Conservation (phyloP, 2,888 invertebrate species). For the Acanthopleura granulata region DNA sequence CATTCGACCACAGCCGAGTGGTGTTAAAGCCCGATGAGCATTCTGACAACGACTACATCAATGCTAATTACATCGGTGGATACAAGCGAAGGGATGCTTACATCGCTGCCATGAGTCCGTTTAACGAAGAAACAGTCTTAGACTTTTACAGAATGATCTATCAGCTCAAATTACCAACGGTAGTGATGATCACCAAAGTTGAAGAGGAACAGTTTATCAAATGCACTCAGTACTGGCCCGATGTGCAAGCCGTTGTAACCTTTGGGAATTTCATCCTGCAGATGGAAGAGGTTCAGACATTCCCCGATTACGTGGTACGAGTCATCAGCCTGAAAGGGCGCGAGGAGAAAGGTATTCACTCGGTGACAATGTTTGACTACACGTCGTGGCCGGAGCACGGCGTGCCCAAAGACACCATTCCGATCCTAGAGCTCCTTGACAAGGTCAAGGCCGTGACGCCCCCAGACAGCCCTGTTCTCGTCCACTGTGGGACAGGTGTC, state of each 20-base stretch:
- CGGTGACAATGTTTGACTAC: conserved; percentile 57
- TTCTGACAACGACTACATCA: conserved; percentile 58
- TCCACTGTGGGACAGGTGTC: conserved; percentile 69
- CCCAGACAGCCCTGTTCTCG: conserved; percentile 50
- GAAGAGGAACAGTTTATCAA: conserved; percentile 75
- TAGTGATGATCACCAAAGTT: conserved; percentile 72
- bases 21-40: conserved; percentile 44
- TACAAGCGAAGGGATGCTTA: conserved; percentile 70
- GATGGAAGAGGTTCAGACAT: conserved; percentile 89
- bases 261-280: conserved; percentile 90
- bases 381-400: conserved; percentile 67
- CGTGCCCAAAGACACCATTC: conserved; percentile 60
- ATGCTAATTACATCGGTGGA: conserved; percentile 62
- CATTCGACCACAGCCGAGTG: conserved; percentile 66
- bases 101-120: conserved; percentile 72
- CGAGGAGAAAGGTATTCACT: conserved; percentile 1
- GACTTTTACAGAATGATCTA: conserved; percentile 73
- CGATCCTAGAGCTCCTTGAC: conserved; percentile 61
- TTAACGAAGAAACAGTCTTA: conserved; percentile 67
- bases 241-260: conserved; percentile 81
- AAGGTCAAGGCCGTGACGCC: conserved; percentile 34
- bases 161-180: conserved; percentile 68
- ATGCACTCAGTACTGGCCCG: conserved; percentile 93
- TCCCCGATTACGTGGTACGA: conserved; percentile 85
- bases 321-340: conserved; percentile 43